Conservation (phyloP, 2,888 invertebrate species). For the Cenopis cana region DNA sequence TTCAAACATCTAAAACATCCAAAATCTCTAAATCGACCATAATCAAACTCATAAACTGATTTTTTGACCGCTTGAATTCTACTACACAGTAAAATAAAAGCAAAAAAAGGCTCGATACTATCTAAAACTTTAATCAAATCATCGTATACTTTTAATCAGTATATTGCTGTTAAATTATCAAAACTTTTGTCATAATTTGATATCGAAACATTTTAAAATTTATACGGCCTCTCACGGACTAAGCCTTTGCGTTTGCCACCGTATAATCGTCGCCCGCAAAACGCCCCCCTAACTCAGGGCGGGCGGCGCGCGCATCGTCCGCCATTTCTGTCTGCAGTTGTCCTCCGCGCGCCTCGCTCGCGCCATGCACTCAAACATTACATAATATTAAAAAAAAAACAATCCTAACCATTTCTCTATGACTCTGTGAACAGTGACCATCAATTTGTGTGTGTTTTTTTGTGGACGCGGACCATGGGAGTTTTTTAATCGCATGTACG, state of each 20-base stretch:
- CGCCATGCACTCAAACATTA: constrained; percentile 66
- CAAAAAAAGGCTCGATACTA: too few species aligned
- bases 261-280: constrained; percentile 36
- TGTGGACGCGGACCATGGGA: constrained; percentile 31
- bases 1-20: too few species aligned
- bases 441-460: constrained; percentile 34
- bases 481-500: constrained; percentile 35
- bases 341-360: constrained; percentile 70
- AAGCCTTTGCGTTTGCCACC: not conserved
- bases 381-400: constrained; percentile 39
- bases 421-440: constrained; percentile 43
- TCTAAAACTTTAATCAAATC: too few species aligned
- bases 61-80: too few species aligned
- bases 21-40: too few species aligned
- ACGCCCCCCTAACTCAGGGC: constrained; percentile 67
- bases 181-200: too few species aligned
- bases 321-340: constrained; percentile 82
- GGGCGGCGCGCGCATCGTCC: constrained; percentile 79
- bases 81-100: too few species aligned
- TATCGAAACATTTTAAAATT: too few species aligned
- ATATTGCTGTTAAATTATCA: too few species aligned
- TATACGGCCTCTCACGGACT: too few species aligned
- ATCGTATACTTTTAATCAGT: too few species aligned
- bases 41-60: too few species aligned
- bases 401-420: constrained; percentile 36